phyloP scores from a whole-genome alignment of 64 coral and sea anemone genomes.

The Acropora tenuis region DNA sequence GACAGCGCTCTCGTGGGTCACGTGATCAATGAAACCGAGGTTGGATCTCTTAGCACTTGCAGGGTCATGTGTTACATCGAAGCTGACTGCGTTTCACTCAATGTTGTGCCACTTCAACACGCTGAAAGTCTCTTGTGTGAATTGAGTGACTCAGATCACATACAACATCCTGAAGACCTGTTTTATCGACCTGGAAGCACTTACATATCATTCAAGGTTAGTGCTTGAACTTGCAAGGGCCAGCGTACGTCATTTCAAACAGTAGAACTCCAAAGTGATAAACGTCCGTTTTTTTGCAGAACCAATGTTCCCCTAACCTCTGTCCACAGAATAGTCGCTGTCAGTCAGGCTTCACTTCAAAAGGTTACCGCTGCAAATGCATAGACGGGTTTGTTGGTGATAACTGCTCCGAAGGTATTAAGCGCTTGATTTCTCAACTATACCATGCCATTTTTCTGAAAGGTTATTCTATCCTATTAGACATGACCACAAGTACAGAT shows the following conservation, averaged over 20 bases:
- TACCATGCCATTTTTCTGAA: too few species aligned
- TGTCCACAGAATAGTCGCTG: background rate
- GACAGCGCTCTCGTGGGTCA: background rate
- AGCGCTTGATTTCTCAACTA: too few species aligned
- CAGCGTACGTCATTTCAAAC: background rate
- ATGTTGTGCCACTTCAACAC: background rate
- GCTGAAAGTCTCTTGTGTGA: background rate
- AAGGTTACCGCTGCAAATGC: background rate
- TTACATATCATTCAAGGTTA: conserved; percentile 23
- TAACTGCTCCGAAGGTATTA: background rate
- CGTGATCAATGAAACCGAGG: background rate
- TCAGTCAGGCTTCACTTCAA: background rate
- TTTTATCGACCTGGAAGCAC: background rate
- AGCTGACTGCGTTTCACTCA: conserved; percentile 36
- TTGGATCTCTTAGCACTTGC: background rate
- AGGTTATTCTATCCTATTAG: too few species aligned
- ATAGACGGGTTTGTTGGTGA: background rate
- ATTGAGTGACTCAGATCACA: conserved; percentile 27
- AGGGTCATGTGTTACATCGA: background rate
- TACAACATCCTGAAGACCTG: conserved; percentile 32
- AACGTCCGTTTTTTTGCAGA: too few species aligned
- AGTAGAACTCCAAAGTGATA: background rate
- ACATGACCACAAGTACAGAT: too few species aligned
- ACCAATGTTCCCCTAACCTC: too few species aligned
- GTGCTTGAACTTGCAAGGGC: too few species aligned